Evolutionary conservation across 1,140 invertebrate genomes (phyloP), one percentile per base, ranked within the genome.

Genomic region (Microplitis mediator): DNA sequence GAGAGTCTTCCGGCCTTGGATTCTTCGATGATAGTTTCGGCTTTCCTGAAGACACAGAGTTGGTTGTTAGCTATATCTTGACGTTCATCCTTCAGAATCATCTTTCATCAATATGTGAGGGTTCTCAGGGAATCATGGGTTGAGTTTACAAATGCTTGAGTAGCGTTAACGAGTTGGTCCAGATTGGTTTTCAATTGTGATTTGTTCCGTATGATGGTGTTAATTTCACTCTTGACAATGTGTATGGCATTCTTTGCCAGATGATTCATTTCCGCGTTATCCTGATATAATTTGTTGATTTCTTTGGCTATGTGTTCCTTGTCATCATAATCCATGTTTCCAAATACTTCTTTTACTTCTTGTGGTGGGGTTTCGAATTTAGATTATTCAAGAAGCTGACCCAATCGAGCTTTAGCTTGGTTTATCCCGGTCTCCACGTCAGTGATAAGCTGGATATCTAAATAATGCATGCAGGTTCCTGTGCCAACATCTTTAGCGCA

Each of bases 271-370:
- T 34, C 34, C 3, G 13, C 13, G n/a, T 67, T 50, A n/a, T n/a
- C n/a, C n/a, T n/a, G n/a, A n/a, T n/a, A n/a, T n/a, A n/a, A n/a
- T n/a, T n/a, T n/a, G n/a, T 67, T 31, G 9, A 67, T 56, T 14
- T 67, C 51, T 13, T 54, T 16, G 23, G 31, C 8, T 3, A 67
- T 5, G 5, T 69, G 52, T 34, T 69, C 45, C 3, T 58, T 14
- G 14, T 69, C 66, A 58, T 58, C 56, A 32, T 69, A 69, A 32
- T 58, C 52, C 66, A 69, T 69, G 2, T 14, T 14, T 4, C 66
- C 51, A 14, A 69, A 69, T 13, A 58, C 8, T 34, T 52, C 58
- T 2, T 3, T 13, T n/a, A 6, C 9, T 13, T 23, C n/a, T 58
- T 54, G 8, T 14, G 52, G 23, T 31, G 8, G 1, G 3, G 54